These are phyloP conservation scores for Chiridota heheva DNA, from an alignment of 35 echinoderm and acorn worm genomes.

Conservation along the genomic window DNA sequence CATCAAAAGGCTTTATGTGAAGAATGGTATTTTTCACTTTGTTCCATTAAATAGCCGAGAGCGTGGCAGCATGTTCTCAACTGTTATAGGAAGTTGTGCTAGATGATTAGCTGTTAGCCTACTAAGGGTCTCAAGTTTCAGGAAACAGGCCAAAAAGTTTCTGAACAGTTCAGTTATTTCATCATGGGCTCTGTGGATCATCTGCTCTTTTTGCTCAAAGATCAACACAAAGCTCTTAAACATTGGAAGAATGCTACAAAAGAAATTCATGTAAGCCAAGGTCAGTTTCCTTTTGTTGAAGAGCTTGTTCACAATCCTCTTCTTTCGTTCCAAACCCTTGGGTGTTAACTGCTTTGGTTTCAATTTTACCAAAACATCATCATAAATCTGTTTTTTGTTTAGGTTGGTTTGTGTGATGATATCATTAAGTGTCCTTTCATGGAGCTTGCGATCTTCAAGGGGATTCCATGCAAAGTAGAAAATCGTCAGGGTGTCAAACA, in stretches of 20 bases:
- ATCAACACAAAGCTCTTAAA: constrained; percentile 27
- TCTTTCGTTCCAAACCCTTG: not conserved
- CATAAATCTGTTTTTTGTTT: not conserved
- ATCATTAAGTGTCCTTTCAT: not conserved
- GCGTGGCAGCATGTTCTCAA: not conserved
- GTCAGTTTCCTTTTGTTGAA: constrained; percentile 3
- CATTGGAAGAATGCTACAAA: not conserved
- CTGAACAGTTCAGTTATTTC: constrained; percentile 16
- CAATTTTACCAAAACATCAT: not conserved
- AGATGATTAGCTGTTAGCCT: not conserved
- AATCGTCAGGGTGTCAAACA: constrained; percentile 10
- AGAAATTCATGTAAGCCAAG: not conserved
- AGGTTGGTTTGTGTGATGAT: not conserved
- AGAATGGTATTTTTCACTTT: constrained; percentile 6
- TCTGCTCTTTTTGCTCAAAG: constrained; percentile 21
- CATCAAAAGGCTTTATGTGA: not conserved
- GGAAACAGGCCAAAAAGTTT: constrained; percentile 24
- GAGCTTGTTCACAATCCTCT: constrained; percentile 10
- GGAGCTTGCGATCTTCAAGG: not conserved
- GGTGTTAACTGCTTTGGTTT: not conserved
- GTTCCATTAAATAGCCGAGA: constrained; percentile 6
- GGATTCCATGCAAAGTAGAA: constrained; percentile 9
- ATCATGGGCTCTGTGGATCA: constrained; percentile 11
- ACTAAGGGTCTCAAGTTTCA: constrained; percentile 8
- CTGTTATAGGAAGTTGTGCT: not conserved